Conservation (phyloP, 1,140 invertebrate species). For the Drosophila chauvacae region DNA sequence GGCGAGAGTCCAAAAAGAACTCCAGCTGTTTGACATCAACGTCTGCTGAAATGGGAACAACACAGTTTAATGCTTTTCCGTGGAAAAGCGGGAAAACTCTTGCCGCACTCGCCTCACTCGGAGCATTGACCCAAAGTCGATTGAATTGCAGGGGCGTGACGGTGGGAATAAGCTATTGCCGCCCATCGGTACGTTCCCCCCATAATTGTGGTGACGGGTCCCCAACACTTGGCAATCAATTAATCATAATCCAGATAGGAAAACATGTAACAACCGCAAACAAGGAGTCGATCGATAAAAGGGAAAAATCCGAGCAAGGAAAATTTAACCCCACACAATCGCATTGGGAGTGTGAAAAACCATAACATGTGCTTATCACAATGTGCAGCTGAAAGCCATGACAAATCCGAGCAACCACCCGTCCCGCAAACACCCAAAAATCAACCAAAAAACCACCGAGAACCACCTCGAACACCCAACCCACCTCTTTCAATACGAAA, state of each 20-base stretch:
- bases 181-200: slow-evolving; percentile 4
- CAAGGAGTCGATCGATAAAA: slow-evolving; percentile 65
- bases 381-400: slow-evolving; percentile 75
- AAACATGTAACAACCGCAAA: slow-evolving; percentile 70
- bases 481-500: slow-evolving; percentile 67
- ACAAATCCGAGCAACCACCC: slow-evolving; percentile 69
- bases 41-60: slow-evolving; percentile 21
- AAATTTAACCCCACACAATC: slow-evolving; percentile 40
- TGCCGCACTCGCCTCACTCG: not conserved
- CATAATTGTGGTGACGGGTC: slow-evolving; percentile 39
- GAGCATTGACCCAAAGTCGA: slow-evolving; percentile 48
- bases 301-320: slow-evolving; percentile 47
- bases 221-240: slow-evolving; percentile 70
- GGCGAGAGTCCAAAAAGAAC: slow-evolving; percentile 18
- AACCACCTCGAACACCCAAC: slow-evolving; percentile 10
- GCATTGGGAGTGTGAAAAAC: slow-evolving; percentile 65
- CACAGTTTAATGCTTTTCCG: slow-evolving; percentile 50
- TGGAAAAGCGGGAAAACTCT: slow-evolving; percentile 33
- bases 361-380: slow-evolving; percentile 81
- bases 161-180: slow-evolving; percentile 8
- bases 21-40: slow-evolving; percentile 68
- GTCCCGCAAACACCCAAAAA: slow-evolving; percentile 9
- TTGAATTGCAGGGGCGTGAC: slow-evolving; percentile 67
- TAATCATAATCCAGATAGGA: slow-evolving; percentile 79
- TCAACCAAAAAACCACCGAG: slow-evolving; percentile 15